Conservation (phyloP, 2,113 vertebrate genomes). For the Pleuronectes platessa region DNA sequence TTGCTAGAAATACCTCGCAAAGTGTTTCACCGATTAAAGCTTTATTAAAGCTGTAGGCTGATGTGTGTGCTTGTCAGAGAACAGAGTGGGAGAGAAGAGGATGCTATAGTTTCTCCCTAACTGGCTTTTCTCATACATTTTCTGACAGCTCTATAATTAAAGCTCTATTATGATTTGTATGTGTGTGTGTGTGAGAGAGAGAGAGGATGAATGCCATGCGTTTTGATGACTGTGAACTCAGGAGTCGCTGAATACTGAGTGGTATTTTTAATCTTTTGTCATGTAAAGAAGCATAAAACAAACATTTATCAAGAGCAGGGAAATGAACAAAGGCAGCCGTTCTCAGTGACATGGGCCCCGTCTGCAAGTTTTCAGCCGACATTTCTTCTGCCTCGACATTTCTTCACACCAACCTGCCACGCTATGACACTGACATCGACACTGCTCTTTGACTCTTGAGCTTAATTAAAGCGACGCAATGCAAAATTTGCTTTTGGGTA, state of each 20-base stretch:
- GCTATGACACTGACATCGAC: constrained; percentile 12
- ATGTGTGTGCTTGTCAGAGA: constrained; percentile 26
- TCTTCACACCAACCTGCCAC: constrained; percentile 8
- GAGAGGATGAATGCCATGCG: constrained; percentile 51
- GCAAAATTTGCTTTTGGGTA: too few species aligned
- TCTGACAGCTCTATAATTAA: constrained; percentile 76
- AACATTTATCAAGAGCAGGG: constrained; percentile 67
- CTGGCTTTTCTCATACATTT: constrained; percentile 62
- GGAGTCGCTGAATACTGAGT: constrained; percentile 57
- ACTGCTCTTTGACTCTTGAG: background rate
- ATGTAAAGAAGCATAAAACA: constrained; percentile 66
- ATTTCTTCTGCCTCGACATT: constrained; percentile 22
- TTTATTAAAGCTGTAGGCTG: constrained; percentile 24
- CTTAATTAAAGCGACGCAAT: too few species aligned
- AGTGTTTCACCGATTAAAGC: constrained; percentile 18
- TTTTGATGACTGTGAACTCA: constrained; percentile 60
- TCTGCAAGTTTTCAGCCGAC: constrained; percentile 7
- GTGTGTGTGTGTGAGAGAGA: background rate
- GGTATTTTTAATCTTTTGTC: constrained; percentile 72
- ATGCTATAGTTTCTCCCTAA: constrained; percentile 55
- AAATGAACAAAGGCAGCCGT: constrained; percentile 41
- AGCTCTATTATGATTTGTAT: constrained; percentile 62
- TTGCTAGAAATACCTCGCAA: background rate
- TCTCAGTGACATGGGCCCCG: constrained; percentile 31
- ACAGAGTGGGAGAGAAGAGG: constrained; percentile 35